These are phyloP conservation scores for Melanotus villosus DNA, from an alignment of 2,888 invertebrate species.

Conservation along the genomic window DNA sequence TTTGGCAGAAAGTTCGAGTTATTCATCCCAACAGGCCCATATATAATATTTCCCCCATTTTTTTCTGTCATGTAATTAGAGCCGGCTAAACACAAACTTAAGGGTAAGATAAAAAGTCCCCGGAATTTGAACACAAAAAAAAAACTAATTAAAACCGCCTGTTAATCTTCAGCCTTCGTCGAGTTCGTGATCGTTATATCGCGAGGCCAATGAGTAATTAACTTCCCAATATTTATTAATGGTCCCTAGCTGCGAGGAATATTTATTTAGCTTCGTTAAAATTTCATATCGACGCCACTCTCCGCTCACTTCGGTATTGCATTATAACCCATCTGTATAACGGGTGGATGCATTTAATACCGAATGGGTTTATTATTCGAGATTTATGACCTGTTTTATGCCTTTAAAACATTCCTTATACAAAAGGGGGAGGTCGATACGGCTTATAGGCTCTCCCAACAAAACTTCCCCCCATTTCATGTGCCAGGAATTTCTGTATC, in stretches of 20 bases:
- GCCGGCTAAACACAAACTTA: constrained; percentile 25
- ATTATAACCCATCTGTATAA: constrained; percentile 28
- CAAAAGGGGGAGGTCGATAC: constrained; percentile 22
- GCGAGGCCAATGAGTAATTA: constrained; percentile 40
- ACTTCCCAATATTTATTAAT: constrained; percentile 45
- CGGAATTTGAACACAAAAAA: constrained; percentile 27
- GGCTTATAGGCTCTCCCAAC: constrained; percentile 19
- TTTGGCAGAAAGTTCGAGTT: constrained; percentile 32
- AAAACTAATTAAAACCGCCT: constrained; percentile 41
- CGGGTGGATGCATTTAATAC: constrained; percentile 37
- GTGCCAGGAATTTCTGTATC: neutral
- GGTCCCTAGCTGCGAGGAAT: constrained; percentile 39
- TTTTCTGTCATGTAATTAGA: constrained; percentile 28
- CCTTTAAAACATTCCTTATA: constrained; percentile 31
- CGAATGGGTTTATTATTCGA: constrained; percentile 39
- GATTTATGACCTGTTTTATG: constrained; percentile 38
- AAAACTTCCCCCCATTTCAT: constrained; percentile 1
- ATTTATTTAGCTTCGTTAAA: constrained; percentile 44
- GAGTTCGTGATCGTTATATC: constrained; percentile 37
- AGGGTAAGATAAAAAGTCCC: constrained; percentile 24
- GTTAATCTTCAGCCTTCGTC: constrained; percentile 38
- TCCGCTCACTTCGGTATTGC: constrained; percentile 21
- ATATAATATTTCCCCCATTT: constrained; percentile 29
- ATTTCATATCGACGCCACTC: constrained; percentile 35
- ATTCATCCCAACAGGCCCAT: constrained; percentile 31